Evolutionary conservation across 2,797 vertebrate species (phyloP).

Genomic region (Garrulus glandarius): DNA sequence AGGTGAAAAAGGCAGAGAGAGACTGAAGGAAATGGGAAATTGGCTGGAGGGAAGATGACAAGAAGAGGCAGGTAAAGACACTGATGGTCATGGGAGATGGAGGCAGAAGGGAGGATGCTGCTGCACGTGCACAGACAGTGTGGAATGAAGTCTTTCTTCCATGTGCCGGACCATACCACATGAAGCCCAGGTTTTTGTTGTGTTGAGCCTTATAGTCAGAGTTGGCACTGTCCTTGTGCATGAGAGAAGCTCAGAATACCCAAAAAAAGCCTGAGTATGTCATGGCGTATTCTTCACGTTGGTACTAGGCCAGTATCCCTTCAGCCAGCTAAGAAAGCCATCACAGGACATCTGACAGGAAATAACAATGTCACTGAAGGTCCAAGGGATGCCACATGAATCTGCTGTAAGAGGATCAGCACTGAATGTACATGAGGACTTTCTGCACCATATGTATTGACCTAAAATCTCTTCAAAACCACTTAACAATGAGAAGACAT

Average conservation of each 20-base stretch:
- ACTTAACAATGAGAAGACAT: neutral
- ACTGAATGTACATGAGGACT: neutral
- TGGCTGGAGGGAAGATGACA: neutral
- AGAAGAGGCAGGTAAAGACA: neutral
- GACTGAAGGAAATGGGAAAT: neutral
- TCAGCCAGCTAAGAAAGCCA: neutral
- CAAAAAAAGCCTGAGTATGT: neutral
- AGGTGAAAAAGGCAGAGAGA: neutral
- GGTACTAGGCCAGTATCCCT: neutral
- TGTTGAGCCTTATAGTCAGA: neutral
- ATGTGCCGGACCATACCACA: rapidly evolving
- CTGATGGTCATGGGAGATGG: neutral
- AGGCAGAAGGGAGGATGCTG: neutral
- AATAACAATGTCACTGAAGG: neutral
- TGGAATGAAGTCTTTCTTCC: neutral
- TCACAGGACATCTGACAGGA: neutral
- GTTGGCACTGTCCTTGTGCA: neutral
- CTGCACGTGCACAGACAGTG: neutral
- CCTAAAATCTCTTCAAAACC: neutral
- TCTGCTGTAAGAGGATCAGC: neutral
- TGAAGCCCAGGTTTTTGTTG: neutral
- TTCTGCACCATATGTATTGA: neutral
- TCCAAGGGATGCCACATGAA: neutral
- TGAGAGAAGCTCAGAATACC: neutral
- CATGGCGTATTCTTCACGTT: neutral